phyloP scores from a whole-genome alignment of 2,888 invertebrate genomes.

The Nomada lathburiana region DNA sequence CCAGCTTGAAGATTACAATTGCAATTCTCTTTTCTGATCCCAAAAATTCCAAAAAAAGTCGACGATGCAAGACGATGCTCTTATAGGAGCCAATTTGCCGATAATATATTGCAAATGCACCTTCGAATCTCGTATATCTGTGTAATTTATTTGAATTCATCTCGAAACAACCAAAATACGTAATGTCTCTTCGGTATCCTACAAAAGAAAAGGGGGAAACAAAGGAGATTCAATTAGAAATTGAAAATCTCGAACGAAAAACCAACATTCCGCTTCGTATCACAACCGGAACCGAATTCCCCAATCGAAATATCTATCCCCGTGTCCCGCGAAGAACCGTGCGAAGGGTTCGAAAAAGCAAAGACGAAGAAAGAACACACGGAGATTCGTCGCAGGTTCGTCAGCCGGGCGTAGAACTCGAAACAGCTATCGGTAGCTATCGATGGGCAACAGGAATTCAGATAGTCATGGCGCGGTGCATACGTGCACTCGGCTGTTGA shows the following conservation, averaged over 20 bases:
- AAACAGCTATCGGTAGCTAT: conserved; percentile 65
- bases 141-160: too few species aligned
- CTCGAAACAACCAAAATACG: too few species aligned
- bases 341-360: background rate
- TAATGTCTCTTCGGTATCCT: background rate
- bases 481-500: conserved; percentile 75
- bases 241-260: too few species aligned
- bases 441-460: conserved; percentile 72
- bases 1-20: background rate
- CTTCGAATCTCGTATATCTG: too few species aligned
- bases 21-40: background rate
- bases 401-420: conserved; percentile 33
- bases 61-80: background rate
- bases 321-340: too few species aligned
- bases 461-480: conserved; percentile 74
- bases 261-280: too few species aligned
- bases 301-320: too few species aligned
- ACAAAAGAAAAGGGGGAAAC: background rate
- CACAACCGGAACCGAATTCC: too few species aligned
- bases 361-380: background rate
- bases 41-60: background rate
- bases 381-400: conserved; percentile 37
- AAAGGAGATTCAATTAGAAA: too few species aligned
- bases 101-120: too few species aligned
- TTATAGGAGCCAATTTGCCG: background rate